Evolutionary conservation across 2,888 invertebrate species (phyloP).

Genomic region (Bimastos eiseni): DNA sequence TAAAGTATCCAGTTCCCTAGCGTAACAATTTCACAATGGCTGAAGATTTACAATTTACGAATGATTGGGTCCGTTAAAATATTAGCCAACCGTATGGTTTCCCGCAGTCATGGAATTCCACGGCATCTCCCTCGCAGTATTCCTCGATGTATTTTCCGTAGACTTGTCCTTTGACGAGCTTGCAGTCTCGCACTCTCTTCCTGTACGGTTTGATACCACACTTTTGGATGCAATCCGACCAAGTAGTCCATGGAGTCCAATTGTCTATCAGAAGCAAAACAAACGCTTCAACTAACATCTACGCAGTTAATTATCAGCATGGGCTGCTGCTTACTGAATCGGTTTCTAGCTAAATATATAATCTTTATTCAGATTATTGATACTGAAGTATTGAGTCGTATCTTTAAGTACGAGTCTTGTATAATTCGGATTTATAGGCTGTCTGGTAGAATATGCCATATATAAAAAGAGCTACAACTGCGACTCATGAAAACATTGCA

Average conservation of each 20-base stretch:
- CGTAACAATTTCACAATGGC: background rate
- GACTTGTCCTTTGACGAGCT: conserved; percentile 24
- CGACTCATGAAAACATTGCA: background rate
- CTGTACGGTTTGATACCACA: conserved; percentile 32
- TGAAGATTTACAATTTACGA: background rate
- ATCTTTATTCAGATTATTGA: background rate
- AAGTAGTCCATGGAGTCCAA: conserved; percentile 33
- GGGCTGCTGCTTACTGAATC: background rate
- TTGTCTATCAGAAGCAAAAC: background rate
- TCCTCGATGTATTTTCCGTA: conserved; percentile 37
- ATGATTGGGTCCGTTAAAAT: too few species aligned
- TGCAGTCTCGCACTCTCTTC: conserved; percentile 33
- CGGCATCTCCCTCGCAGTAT: conserved; percentile 34
- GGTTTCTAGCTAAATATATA: background rate
- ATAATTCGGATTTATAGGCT: background rate
- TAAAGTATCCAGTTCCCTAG: too few species aligned
- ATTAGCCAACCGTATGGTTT: conserved; percentile 18
- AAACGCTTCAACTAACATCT: background rate
- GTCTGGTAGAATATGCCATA: background rate
- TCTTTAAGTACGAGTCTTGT: background rate
- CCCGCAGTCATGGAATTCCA: conserved; percentile 31
- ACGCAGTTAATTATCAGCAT: background rate
- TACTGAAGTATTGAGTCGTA: background rate
- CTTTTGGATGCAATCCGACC: conserved; percentile 28
- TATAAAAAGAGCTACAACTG: background rate